These are phyloP conservation scores for Anolis carolinensis DNA, from an alignment of 2,113 vertebrate genomes.

Conservation along the genomic window DNA sequence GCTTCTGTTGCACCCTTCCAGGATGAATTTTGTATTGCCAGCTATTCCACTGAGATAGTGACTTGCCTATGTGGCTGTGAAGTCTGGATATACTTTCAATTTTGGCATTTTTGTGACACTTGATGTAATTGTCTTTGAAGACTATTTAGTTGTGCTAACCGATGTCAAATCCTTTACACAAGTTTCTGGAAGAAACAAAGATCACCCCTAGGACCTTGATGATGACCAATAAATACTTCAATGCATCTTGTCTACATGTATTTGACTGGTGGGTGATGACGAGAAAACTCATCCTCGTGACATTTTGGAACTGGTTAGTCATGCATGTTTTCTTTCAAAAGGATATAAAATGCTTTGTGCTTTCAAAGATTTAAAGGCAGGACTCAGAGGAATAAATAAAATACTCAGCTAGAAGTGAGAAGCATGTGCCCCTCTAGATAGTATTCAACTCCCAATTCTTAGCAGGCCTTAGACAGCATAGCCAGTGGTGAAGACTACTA, in stretches of 20 bases:
- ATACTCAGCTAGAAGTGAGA: not conserved
- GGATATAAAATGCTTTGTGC: not conserved
- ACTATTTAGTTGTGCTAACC: slow-evolving; percentile 6
- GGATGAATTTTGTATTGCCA: not conserved
- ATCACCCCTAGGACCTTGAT: not conserved
- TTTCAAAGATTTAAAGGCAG: not conserved
- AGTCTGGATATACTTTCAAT: not conserved
- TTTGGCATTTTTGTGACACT: slow-evolving; percentile 31
- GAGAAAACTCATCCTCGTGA: not conserved
- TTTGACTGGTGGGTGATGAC: not conserved
- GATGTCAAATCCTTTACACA: not conserved
- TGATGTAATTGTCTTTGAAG: not conserved
- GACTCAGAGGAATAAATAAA: too few relatives aligned
- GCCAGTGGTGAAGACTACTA: too few relatives aligned
- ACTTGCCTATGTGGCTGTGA: not conserved
- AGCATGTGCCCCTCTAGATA: too few relatives aligned
- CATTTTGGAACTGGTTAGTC: slow-evolving; percentile 6
- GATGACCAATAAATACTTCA: not conserved
- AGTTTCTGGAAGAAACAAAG: not conserved
- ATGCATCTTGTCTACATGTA: not conserved
- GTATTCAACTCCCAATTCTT: too few relatives aligned
- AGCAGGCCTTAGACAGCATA: too few relatives aligned
- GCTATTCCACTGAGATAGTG: not conserved
- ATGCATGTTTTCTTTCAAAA: not conserved
- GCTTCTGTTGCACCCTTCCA: not conserved